Evolutionary conservation across 2,797 vertebrate species (phyloP), one percentile per base, ranked within the genome.

Genomic region (Danio aesculapii): DNA sequence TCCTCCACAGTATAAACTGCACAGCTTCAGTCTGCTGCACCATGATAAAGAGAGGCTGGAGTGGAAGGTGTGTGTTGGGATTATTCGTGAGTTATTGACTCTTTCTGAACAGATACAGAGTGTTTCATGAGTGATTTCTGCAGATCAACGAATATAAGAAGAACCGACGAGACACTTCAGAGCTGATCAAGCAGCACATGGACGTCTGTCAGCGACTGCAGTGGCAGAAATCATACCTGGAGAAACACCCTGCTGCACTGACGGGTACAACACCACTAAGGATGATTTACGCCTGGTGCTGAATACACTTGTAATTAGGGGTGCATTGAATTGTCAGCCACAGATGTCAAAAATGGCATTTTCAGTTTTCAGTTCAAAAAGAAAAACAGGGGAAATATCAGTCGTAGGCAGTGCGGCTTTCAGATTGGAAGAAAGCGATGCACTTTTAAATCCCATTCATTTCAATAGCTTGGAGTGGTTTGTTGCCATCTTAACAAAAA

Each of bases 21-120:
- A 96, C 88, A 96, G 96, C 89, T 95, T 97, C 90, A 96, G 93
- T 1, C 93, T 98, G 63, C 92, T 98, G 80, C 91, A 93, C 88
- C 94, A 95, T 2, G 96, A 97, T 89, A 94, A 90, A 85, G 96
- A 97, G 71, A 94, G 93, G 16, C 75, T 96, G 67, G 96, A 97
- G 86, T 94, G 91, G 84, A 97, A 96, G 95, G 96, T 96, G 52
- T 73, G 91, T 79, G 12, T 46, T 7, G 0, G 21, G 6, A 44
- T 50, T 16, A 21, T 5, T 19, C 6, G 4, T 12, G 13, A 17
- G 53, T n/a, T 13, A 4, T 19, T 19, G 12, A 19, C 41, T 19
- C 43, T 21, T 30, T 17, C 47, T 74, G 0, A 12, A 13, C 10
- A 55, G 41, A 55, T 41, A 8, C 14, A 9, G 13, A 19, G 21